phyloP scores from a whole-genome alignment of 2,888 invertebrate genomes.

The Gisinianus flammeolus region DNA sequence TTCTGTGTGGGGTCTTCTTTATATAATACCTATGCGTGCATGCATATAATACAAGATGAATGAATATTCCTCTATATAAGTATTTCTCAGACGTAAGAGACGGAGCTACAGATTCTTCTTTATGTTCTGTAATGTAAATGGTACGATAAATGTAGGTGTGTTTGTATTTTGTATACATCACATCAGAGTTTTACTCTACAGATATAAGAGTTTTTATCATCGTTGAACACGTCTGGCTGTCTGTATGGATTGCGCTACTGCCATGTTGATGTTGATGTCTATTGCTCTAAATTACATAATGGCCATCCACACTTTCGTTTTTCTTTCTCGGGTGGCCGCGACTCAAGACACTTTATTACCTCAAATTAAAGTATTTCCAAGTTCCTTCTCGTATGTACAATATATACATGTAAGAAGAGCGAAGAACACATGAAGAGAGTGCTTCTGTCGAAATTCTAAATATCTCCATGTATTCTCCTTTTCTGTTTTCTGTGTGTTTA shows the following conservation, averaged over 20 bases:
- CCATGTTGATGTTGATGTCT: background rate
- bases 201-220: no score
- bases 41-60: background rate
- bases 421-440: no score
- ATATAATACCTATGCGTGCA: no score
- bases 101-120: no score
- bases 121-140: no score
- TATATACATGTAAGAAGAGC: no score
- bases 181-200: no score
- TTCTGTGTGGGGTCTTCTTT: constrained; percentile 25
- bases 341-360: constrained; percentile 42
- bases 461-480: background rate
- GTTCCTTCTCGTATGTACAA: constrained; percentile 7
- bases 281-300: constrained; percentile 41
- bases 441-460: constrained; percentile 23
- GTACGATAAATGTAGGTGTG: no score
- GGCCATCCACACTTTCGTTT: constrained; percentile 39
- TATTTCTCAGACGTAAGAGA: no score
- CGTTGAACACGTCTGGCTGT: no score
- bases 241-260: constrained; percentile 13
- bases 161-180: no score
- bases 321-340: constrained; percentile 38
- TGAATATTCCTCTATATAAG: constrained; percentile 1
- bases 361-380: constrained; percentile 38
- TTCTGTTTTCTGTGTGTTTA: no score